Evolutionary conservation across 2,888 invertebrate species (phyloP).

Genomic region (Drosophila nigritarsus): DNA sequence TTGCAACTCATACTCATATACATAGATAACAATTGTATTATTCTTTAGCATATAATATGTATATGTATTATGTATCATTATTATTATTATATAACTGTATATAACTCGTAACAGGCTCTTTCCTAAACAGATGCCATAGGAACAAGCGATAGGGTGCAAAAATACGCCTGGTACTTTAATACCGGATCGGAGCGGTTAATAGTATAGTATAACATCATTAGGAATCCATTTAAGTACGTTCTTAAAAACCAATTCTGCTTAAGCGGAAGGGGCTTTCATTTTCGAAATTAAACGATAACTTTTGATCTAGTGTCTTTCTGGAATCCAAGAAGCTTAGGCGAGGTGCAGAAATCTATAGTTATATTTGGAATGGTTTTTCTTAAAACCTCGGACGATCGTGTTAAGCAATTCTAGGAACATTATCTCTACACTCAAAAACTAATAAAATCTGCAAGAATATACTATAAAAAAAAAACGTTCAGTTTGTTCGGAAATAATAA

Average conservation of each 20-base stretch:
- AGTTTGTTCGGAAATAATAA: conserved; percentile 2
- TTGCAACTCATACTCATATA: conserved; percentile 13
- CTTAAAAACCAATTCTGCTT: not conserved
- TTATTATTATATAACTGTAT: conserved; percentile 8
- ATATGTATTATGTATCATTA: conserved; percentile 1
- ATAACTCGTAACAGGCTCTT: conserved; percentile 25
- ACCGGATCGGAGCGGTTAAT: conserved; percentile 14
- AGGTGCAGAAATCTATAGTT: not conserved
- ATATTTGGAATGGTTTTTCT: not conserved
- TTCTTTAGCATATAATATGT: conserved; percentile 3
- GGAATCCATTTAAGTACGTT: conserved; percentile 1
- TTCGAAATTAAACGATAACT: not conserved
- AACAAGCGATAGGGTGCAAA: conserved; percentile 38
- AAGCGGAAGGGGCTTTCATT: not conserved
- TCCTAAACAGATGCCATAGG: conserved; percentile 31
- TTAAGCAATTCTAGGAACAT: conserved; percentile 27
- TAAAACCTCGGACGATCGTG: conserved; percentile 13
- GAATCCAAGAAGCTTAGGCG: not conserved
- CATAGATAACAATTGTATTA: conserved; percentile 23
- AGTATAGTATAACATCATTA: conserved; percentile 7
- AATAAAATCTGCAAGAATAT: conserved; percentile 14
- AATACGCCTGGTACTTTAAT: conserved; percentile 6
- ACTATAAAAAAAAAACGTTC: not conserved
- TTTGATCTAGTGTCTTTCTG: not conserved
- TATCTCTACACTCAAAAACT: conserved; percentile 5